Evolutionary conservation across 2,797 vertebrate species (phyloP).

Genomic region (Microctenopoma lineatum): DNA sequence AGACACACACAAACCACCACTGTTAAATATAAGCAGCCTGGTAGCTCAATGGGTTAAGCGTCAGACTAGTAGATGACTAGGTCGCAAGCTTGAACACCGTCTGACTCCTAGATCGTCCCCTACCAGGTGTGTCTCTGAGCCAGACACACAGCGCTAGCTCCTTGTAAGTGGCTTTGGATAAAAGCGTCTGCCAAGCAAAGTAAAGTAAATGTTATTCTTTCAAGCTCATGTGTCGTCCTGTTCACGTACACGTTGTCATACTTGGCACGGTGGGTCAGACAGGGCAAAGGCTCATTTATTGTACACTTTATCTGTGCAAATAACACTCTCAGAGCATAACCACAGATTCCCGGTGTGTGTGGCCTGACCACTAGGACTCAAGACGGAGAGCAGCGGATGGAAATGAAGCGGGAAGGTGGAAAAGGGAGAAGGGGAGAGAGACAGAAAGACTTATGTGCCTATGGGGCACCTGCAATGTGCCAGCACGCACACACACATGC

Average conservation of each 20-base stretch:
- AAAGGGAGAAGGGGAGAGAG: slow-evolving; percentile 6
- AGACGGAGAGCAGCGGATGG: slow-evolving; percentile 17
- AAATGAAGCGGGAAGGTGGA: slow-evolving; percentile 20
- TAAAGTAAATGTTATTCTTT: slow-evolving; percentile 44
- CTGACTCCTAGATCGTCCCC: no score
- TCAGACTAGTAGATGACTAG: no score
- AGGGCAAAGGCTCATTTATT: slow-evolving; percentile 60
- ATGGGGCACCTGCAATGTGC: no score
- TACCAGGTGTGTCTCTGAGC: no score
- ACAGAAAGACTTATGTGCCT: slow-evolving; percentile 4
- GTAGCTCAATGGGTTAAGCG: no score
- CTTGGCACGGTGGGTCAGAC: slow-evolving; percentile 40
- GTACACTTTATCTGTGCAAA: slow-evolving; percentile 69
- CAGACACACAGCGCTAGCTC: no score
- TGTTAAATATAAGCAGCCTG: neutral
- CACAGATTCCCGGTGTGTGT: slow-evolving; percentile 58
- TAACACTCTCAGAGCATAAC: slow-evolving; percentile 60
- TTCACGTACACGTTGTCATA: slow-evolving; percentile 55
- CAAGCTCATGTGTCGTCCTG: slow-evolving; percentile 58
- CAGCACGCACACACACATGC: neutral
- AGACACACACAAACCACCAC: slow-evolving; percentile 47
- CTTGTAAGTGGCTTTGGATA: no score
- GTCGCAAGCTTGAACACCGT: no score
- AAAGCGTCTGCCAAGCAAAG: no score
- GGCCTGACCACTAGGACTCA: slow-evolving; percentile 46